phyloP scores from a whole-genome alignment of 2,113 vertebrate species.

The Channa argus region DNA sequence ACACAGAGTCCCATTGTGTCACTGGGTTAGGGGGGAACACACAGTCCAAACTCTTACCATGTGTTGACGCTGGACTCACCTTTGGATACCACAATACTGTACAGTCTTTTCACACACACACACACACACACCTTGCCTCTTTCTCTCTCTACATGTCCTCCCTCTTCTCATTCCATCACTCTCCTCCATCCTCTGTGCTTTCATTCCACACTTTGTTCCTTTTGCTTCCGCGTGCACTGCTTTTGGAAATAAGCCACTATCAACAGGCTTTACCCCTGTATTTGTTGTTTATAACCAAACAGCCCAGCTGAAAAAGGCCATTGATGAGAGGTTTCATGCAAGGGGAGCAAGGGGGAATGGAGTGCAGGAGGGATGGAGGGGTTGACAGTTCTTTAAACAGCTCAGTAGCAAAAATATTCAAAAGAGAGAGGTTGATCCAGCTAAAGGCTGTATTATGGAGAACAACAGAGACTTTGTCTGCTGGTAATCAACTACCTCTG shows the following conservation, averaged over 20 bases:
- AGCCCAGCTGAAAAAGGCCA: slow-evolving; percentile 65
- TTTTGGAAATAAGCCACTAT: slow-evolving; percentile 67
- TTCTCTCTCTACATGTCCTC: slow-evolving; percentile 38
- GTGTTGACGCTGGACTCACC: slow-evolving; percentile 71
- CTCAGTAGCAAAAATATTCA: slow-evolving; percentile 14
- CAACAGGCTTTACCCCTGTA: slow-evolving; percentile 55
- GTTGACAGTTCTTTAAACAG: slow-evolving; percentile 43
- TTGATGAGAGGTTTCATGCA: slow-evolving; percentile 64
- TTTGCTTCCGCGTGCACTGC: slow-evolving; percentile 58
- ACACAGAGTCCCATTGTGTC: slow-evolving; percentile 83
- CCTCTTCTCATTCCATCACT: slow-evolving; percentile 27
- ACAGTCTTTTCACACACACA: slow-evolving; percentile 41
- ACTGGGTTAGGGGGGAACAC: slow-evolving; percentile 58
- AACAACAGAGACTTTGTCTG: too few relatives aligned
- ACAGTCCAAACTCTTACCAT: slow-evolving; percentile 64
- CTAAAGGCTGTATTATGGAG: too few relatives aligned
- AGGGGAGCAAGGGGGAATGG: slow-evolving; percentile 24
- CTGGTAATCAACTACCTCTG: too few relatives aligned
- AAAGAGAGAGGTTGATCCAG: too few relatives aligned
- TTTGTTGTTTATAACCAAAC: slow-evolving; percentile 56
- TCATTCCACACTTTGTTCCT: slow-evolving; percentile 39
- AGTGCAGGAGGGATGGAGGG: slow-evolving; percentile 23
- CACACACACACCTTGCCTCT: slow-evolving; percentile 18
- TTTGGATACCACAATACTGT: slow-evolving; percentile 73
- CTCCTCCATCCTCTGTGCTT: slow-evolving; percentile 35